Evolutionary conservation across 2,888 invertebrate species (phyloP), one percentile per base, ranked within the genome.

Genomic region (Acrocyrtus sp.): DNA sequence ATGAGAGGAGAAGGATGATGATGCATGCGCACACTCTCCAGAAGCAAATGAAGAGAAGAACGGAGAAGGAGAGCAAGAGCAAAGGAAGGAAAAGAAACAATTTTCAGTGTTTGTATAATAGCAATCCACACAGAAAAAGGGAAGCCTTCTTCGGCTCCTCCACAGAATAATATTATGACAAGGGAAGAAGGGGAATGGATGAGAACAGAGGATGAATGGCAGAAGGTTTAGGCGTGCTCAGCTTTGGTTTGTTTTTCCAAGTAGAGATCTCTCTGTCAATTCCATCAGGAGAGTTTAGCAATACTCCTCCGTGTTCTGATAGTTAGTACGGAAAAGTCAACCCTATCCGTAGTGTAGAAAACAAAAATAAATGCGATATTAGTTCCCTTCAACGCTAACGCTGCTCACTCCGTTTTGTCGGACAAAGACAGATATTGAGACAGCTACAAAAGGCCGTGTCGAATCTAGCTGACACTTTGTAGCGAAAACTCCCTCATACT

Each of bases 381-480:
- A 22, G 24, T 10, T 24, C 15, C 39, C 10, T 27, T 58, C 24
- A 47, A 48, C 48, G 34, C 29, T 60, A 60, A 47, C 24, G 21
- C 17, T 48, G 43, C 60, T 60, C 48, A 48, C 48, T 60, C 60
- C 60, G 21, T 60, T 48, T n/a, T 48, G 34, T 57, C 45, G 57
- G 43, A 45, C 43, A 57, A 43, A 69, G 68, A 62, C 70, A 57
- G 58, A 72, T 72, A 72, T 72, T 67, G 72, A 72, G 66, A 65
- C 65, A 72, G 53, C 70, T 62, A 56, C 58, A 72, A 63, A 72
- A 78, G 75, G 77, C 78, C 81, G 81, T 81, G 77, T 79, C 79
- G 78, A 81, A 81, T 79, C 81, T 79, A 57, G 67, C 81, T 81
- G 81, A 81, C 80, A 80, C 77, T 79, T 81, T 72, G 45, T 54